Percentiles rank a stretch among this genome's conserved stretches.
phyloP scores from a whole-genome alignment of 2,888 invertebrate genomes.

The Drosophila kuntzei region DNA sequence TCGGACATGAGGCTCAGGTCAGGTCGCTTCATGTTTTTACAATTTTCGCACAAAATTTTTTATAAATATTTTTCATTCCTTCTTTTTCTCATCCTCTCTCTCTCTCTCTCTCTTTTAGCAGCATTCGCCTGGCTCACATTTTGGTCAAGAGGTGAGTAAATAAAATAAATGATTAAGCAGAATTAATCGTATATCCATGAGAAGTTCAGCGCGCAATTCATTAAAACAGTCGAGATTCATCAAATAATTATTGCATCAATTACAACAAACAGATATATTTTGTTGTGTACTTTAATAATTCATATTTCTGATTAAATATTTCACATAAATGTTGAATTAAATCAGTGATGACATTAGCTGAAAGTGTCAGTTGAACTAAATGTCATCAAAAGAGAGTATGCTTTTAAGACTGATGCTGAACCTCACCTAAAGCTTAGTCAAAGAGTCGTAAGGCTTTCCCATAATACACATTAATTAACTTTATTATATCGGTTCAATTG shows the following conservation, averaged over 20 bases:
- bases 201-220: background rate
- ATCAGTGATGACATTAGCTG: background rate
- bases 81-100: constrained; percentile 10
- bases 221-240: background rate
- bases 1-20: constrained; percentile 14
- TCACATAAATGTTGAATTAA: background rate
- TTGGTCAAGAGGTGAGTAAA: constrained; percentile 41
- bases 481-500: too few relatives aligned
- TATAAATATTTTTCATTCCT: constrained; percentile 5
- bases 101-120: background rate
- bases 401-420: background rate
- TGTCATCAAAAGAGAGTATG: background rate
- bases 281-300: background rate
- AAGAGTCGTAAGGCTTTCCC: too few relatives aligned
- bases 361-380: background rate
- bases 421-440: background rate
- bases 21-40: constrained; percentile 35
- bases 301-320: background rate
- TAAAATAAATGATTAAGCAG: constrained; percentile 8
- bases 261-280: background rate
- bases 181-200: constrained; percentile 1
- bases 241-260: background rate
- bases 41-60: constrained; percentile 24
- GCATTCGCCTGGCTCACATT: constrained; percentile 1
- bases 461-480: too few relatives aligned